Percentiles rank a stretch among this genome's conserved stretches.
phyloP scores from a whole-genome alignment of 2,113 vertebrate species.

The Leucoraja erinaceus region DNA sequence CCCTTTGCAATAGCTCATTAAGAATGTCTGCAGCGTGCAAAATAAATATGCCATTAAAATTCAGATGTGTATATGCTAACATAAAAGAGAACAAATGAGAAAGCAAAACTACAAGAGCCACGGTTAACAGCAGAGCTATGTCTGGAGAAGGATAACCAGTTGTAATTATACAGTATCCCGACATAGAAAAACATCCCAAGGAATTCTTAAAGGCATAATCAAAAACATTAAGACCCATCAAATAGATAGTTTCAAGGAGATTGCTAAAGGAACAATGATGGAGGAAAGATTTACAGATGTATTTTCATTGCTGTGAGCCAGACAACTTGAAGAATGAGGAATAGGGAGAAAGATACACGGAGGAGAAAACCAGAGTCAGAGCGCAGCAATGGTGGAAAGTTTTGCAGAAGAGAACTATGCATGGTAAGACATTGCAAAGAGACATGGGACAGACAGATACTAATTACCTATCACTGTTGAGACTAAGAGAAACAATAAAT shows the following conservation, averaged over 20 bases:
- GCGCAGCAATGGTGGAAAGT: neutral
- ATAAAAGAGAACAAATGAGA: neutral
- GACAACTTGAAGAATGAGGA: neutral
- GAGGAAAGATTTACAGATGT: neutral
- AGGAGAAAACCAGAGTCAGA: neutral
- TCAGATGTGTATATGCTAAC: neutral
- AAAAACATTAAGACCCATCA: neutral
- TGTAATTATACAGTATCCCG: neutral
- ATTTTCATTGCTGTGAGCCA: neutral
- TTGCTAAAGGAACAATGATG: neutral
- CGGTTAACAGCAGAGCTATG: neutral
- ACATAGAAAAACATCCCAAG: neutral
- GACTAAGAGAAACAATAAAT: neutral
- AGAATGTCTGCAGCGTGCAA: slow-evolving; percentile 72
- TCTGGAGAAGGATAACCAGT: neutral
- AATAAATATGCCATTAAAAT: neutral
- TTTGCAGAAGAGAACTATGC: neutral
- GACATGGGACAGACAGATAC: neutral
- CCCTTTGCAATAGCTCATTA: slow-evolving; percentile 92
- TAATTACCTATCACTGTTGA: neutral
- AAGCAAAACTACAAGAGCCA: neutral
- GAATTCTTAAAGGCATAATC: neutral
- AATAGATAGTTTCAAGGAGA: neutral
- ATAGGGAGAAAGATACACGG: neutral
- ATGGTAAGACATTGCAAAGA: neutral